A percentile compares a stretch with the other conserved stretches of the same genome.
Conservation (phyloP, 1,140 invertebrate species). For the Neelides sp. region DNA sequence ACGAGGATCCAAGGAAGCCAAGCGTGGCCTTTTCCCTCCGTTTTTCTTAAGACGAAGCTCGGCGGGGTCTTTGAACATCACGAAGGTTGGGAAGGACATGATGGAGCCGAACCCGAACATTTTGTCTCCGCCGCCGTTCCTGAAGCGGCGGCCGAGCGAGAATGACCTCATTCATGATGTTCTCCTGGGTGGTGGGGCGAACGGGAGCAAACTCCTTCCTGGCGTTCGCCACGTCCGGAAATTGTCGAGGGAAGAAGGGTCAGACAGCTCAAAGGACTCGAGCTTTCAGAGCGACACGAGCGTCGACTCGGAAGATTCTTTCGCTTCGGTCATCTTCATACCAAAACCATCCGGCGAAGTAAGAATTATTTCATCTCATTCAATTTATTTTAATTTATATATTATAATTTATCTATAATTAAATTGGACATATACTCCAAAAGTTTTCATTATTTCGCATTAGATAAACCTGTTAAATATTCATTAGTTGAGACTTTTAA, state of each 20-base stretch:
- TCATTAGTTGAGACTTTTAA: too few relatives aligned
- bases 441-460: too few relatives aligned
- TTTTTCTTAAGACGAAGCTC: slow-evolving; percentile 29
- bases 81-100: not conserved
- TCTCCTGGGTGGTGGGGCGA: slow-evolving; percentile 19
- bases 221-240: slow-evolving; percentile 41
- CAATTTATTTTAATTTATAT: too few relatives aligned
- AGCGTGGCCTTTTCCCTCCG: slow-evolving; percentile 22
- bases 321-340: slow-evolving; percentile 78
- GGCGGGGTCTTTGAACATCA: slow-evolving; percentile 22
- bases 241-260: slow-evolving; percentile 65
- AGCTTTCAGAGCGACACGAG: slow-evolving; percentile 84
- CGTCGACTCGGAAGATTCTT: slow-evolving; percentile 81
- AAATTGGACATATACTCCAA: too few relatives aligned
- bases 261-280: slow-evolving; percentile 80
- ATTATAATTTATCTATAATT: too few relatives aligned
- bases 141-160: slow-evolving; percentile 22
- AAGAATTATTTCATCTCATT: too few relatives aligned
- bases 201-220: slow-evolving; percentile 33
- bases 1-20: slow-evolving; percentile 24
- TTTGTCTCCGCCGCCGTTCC: slow-evolving; percentile 21
- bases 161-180: slow-evolving; percentile 23
- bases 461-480: too few relatives aligned
- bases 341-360: slow-evolving; percentile 56
- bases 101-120: not conserved